Conservation (phyloP, 2,113 vertebrate genomes). For the Oncorhynchus kisutch region DNA sequence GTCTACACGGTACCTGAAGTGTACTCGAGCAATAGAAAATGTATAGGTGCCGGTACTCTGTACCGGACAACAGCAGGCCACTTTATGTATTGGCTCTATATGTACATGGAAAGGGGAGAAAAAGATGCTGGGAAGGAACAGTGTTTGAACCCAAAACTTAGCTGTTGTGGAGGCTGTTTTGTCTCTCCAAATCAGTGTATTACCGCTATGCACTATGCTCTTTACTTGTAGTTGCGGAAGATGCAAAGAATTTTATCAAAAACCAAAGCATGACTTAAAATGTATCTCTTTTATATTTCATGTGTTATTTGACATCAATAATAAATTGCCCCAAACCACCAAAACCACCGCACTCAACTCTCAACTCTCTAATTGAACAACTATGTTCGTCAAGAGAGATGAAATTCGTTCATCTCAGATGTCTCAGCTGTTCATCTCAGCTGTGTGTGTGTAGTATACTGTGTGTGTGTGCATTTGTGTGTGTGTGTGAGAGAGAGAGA, state of each 20-base stretch:
- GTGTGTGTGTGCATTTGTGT: background rate
- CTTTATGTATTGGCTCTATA: too few relatives aligned
- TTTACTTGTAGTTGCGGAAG: background rate
- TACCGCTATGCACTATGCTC: background rate
- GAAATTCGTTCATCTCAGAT: background rate
- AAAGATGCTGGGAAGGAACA: too few relatives aligned
- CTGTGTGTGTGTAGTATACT: conserved; percentile 1
- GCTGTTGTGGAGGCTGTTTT: background rate
- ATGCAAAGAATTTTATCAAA: conserved; percentile 9
- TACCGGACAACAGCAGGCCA: too few relatives aligned
- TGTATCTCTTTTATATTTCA: conserved; percentile 23
- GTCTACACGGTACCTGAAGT: background rate
- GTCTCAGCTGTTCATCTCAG: background rate
- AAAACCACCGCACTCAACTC: conserved; percentile 7
- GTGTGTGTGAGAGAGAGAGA: background rate
- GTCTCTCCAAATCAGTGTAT: background rate
- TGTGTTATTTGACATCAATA: conserved; percentile 28
- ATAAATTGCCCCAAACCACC: conserved; percentile 20
- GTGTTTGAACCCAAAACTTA: too few relatives aligned
- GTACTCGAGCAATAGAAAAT: too few relatives aligned
- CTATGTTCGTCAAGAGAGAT: background rate
- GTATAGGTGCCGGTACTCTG: too few relatives aligned
- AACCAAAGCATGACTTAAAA: conserved; percentile 11
- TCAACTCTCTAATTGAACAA: conserved; percentile 3
- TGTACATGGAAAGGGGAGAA: too few relatives aligned